These are phyloP conservation scores for Aegithalos caudatus DNA, from an alignment of 2,113 vertebrate species.

Conservation along the genomic window DNA sequence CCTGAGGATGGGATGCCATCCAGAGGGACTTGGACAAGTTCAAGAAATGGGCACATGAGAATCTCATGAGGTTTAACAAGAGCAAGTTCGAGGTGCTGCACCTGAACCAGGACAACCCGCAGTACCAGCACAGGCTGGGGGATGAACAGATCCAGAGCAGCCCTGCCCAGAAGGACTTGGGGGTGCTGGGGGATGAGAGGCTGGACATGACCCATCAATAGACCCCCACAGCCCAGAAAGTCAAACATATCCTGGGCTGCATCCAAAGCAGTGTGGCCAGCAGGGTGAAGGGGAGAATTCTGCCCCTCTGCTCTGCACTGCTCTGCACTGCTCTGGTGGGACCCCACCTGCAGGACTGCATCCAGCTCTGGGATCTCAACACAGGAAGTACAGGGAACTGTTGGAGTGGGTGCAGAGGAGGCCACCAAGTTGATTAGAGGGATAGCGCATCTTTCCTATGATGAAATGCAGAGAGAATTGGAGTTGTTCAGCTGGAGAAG, in stretches of 20 bases:
- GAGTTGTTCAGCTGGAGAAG: not conserved
- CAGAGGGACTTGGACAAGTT: not conserved
- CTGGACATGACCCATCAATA: no score
- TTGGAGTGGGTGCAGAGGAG: not conserved
- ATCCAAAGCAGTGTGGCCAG: fast-evolving
- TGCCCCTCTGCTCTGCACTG: not conserved
- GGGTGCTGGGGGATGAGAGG: not conserved
- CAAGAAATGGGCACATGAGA: not conserved
- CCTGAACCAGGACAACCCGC: fast-evolving
- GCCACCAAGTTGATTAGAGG: not conserved
- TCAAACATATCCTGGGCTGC: not conserved
- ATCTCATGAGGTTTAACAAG: not conserved
- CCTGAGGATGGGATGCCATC: not conserved
- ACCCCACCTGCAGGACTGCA: fast-evolving
- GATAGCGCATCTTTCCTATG: not conserved
- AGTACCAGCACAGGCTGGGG: fast-evolving
- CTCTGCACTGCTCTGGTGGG: not conserved
- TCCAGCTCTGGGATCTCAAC: not conserved
- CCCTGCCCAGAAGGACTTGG: fast-evolving
- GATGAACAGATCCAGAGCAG: not conserved
- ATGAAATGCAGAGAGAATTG: not conserved
- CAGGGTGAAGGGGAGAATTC: fast-evolving
- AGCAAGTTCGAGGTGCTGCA: not conserved
- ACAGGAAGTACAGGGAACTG: fast-evolving
- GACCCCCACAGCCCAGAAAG: fast-evolving